Conservation (phyloP, 1,140 invertebrate genomes). For the Microplitis mediator region DNA sequence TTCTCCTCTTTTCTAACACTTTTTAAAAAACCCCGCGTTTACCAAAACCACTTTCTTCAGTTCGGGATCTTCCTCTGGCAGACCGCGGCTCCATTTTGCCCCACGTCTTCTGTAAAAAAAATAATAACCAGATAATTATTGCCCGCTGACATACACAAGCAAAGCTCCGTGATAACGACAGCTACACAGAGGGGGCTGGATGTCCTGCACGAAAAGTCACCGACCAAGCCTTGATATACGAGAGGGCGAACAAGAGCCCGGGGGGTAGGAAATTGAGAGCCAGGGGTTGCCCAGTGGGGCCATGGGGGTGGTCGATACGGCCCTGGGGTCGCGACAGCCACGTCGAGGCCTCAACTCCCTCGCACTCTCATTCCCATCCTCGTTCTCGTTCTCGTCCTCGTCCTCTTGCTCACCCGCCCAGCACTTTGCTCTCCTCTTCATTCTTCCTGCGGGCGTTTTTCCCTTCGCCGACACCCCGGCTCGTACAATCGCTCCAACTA, state of each 20-base stretch:
- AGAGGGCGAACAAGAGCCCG: neutral
- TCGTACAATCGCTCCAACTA: slow-evolving; percentile 24
- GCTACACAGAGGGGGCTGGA: neutral
- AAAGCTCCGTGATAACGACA: neutral
- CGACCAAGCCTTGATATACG: slow-evolving; percentile 21
- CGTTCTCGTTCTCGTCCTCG: neutral
- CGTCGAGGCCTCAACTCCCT: slow-evolving; percentile 36
- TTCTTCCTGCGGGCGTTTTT: slow-evolving; percentile 60
- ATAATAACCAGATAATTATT: neutral
- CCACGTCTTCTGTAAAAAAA: no score
- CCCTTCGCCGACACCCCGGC: slow-evolving; percentile 45
- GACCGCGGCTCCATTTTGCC: no score
- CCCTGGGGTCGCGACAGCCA: slow-evolving; percentile 56
- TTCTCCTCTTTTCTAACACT: slow-evolving; percentile 10
- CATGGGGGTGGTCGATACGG: slow-evolving; percentile 57
- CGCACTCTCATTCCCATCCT: no score
- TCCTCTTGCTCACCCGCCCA: neutral
- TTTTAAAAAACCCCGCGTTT: no score
- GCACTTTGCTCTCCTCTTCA: slow-evolving; percentile 25
- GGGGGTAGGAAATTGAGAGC: slow-evolving; percentile 21
- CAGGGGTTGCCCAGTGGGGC: slow-evolving; percentile 28
- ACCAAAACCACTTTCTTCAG: no score
- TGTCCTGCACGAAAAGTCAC: slow-evolving; percentile 28
- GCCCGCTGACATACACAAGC: neutral
- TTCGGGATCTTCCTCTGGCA: no score